phyloP scores from a whole-genome alignment of 2,888 invertebrate species.

The Enchytraeus crypticus region DNA sequence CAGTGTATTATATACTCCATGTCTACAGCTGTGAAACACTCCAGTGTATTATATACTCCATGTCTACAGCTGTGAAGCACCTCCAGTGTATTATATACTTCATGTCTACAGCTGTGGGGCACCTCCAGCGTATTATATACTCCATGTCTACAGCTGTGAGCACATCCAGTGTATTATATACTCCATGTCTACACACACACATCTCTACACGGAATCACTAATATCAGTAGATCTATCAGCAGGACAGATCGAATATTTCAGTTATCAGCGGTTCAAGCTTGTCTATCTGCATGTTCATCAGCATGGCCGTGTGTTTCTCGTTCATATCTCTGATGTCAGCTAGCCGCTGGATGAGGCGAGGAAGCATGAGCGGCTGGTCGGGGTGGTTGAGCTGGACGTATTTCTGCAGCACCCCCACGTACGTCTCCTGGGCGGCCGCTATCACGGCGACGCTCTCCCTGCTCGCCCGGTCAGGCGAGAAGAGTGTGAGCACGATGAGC shows the following conservation, averaged over 20 bases:
- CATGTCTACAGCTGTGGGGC: too few relatives aligned
- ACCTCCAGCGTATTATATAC: too few relatives aligned
- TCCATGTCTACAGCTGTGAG: too few relatives aligned
- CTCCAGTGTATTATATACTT: too few relatives aligned
- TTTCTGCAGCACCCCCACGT: conserved; percentile 33
- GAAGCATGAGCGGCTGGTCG: conserved; percentile 34
- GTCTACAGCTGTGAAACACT: too few relatives aligned
- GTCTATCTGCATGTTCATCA: conserved; percentile 80
- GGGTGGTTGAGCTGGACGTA: conserved; percentile 35
- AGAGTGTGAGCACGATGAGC: conserved; percentile 38
- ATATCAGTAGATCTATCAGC: too few relatives aligned
- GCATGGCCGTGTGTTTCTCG: conserved; percentile 80
- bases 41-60: too few relatives aligned
- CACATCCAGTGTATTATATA: too few relatives aligned
- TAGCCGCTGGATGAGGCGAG: conserved; percentile 71
- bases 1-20: too few relatives aligned
- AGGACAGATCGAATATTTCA: conserved; percentile 83
- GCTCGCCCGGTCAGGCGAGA: conserved; percentile 37
- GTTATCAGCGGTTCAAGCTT: conserved; percentile 81
- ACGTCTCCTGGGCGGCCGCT: conserved; percentile 35
- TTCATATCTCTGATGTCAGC: conserved; percentile 78
- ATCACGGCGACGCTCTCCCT: conserved; percentile 28
- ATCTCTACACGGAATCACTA: too few relatives aligned
- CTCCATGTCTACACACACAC: too few relatives aligned
- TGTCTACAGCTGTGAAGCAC: too few relatives aligned